Conservation (phyloP, 2,113 vertebrate species). For the Gasterosteus aculeatus region DNA sequence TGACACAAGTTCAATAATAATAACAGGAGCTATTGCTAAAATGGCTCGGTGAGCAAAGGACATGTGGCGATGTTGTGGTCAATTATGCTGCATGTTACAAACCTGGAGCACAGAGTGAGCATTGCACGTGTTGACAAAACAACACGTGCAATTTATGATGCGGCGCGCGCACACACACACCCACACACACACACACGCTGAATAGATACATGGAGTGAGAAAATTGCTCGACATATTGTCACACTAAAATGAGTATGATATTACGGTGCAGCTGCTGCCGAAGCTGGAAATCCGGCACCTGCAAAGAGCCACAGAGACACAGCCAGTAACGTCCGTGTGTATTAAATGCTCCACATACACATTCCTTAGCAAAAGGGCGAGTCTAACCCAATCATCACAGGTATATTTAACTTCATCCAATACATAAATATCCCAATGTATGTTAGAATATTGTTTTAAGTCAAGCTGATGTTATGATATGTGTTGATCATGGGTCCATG, state of each 20-base stretch:
- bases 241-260: conserved; percentile 7
- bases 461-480: not conserved
- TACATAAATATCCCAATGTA: not conserved
- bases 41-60: no score
- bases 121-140: not conserved
- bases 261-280: conserved; percentile 37
- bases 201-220: conserved; percentile 21
- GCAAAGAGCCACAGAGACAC: conserved; percentile 39
- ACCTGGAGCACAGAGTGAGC: not conserved
- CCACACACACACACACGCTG: not conserved
- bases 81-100: conserved; percentile 25
- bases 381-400: not conserved
- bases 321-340: conserved; percentile 8
- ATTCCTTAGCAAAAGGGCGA: not conserved
- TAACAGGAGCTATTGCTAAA: no score
- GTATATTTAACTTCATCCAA: not conserved
- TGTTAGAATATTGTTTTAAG: not conserved
- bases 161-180: not conserved
- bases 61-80: not conserved
- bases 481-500: no score
- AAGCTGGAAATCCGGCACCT: conserved; percentile 53
- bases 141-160: conserved; percentile 12
- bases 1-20: no score
- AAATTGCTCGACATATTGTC: not conserved
- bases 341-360: not conserved